A percentile compares a stretch with the other conserved stretches of the same genome.
phyloP scores from a whole-genome alignment of 2,797 vertebrate genomes.

The Pygocentrus nattereri region DNA sequence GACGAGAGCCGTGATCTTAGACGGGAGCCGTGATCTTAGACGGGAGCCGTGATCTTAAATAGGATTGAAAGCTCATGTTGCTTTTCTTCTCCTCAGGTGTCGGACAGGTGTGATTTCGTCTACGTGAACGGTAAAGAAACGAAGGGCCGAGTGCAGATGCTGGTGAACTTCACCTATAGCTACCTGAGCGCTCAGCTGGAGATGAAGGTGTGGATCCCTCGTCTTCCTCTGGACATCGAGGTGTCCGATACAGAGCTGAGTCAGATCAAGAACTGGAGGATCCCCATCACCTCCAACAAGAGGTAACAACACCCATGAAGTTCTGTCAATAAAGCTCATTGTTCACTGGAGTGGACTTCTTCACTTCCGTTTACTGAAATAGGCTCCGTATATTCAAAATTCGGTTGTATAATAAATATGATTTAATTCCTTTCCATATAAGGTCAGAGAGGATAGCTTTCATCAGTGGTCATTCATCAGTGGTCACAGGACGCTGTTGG shows the following conservation, averaged over 20 bases:
- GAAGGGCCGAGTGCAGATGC: conserved; percentile 86
- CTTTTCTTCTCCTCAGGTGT: conserved; percentile 81
- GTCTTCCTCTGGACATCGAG: conserved; percentile 90
- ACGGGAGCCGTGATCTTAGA: no score
- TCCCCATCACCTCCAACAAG: conserved; percentile 85
- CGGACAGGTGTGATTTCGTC: conserved; percentile 91
- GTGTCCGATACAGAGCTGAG: conserved; percentile 92
- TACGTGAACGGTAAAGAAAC: conserved; percentile 94
- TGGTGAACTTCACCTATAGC: conserved; percentile 92
- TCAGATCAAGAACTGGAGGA: conserved; percentile 95
- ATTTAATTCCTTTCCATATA: no score
- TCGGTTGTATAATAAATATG: no score
- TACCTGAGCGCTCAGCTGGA: conserved; percentile 89
- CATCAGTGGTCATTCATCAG: no score
- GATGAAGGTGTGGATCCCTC: conserved; percentile 91
- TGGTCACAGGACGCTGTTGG: no score
- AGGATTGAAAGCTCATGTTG: no score
- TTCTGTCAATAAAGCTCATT: no score
- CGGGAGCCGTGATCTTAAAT: background rate
- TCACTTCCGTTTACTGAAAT: no score
- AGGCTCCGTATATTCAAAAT: no score
- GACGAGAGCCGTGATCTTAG: no score
- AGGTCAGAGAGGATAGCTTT: no score
- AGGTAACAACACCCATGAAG: conserved; percentile 64
- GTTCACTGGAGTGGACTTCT: no score